Conservation (phyloP, 2,888 invertebrate species). For the Leucania comma region DNA sequence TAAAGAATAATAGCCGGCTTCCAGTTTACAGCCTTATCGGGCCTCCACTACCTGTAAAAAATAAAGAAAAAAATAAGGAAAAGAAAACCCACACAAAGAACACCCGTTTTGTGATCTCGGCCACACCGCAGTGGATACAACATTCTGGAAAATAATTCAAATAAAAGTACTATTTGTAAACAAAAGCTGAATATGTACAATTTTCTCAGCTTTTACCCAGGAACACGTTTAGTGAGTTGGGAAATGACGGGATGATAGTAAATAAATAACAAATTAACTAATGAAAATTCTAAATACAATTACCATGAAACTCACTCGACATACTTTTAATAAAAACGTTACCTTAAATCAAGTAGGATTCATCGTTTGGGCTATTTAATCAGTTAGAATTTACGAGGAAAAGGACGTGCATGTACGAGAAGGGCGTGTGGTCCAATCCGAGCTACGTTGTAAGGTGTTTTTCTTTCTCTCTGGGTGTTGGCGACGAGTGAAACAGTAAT, state of each 20-base stretch:
- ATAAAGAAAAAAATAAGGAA: conserved; percentile 19
- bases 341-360: background rate
- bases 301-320: too few species aligned
- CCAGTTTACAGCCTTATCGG: too few species aligned
- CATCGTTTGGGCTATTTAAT: too few species aligned
- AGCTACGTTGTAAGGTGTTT: conserved; percentile 69
- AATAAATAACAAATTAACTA: too few species aligned
- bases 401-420: conserved; percentile 61
- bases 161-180: conserved; percentile 24
- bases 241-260: background rate
- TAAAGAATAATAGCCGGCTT: too few species aligned
- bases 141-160: conserved; percentile 67
- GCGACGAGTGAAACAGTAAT: too few species aligned
- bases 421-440: conserved; percentile 76
- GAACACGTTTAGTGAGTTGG: background rate
- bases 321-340: background rate
- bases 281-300: too few species aligned
- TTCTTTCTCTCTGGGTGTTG: too few species aligned
- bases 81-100: conserved; percentile 60
- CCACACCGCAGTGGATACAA: conserved; percentile 67
- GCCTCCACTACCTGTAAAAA: background rate
- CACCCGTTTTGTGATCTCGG: conserved; percentile 74
- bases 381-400: too few species aligned
- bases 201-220: background rate
- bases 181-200: background rate